These are phyloP conservation scores for Seriola rivoliana DNA, from an alignment of 2,113 vertebrate genomes.

Conservation along the genomic window DNA sequence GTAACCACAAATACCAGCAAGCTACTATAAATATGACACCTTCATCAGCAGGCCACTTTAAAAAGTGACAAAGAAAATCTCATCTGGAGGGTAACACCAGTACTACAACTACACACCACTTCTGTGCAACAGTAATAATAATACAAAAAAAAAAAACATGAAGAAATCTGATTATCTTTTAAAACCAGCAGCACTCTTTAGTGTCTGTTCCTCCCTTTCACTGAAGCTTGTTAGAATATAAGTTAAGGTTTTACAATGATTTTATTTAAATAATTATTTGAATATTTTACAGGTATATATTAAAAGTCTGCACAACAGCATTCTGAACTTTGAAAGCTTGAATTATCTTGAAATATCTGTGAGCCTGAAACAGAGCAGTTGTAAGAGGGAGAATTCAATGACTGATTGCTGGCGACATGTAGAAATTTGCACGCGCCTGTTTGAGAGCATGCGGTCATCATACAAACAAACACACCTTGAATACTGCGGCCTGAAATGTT, in stretches of 20 bases:
- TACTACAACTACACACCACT: slow-evolving; percentile 70
- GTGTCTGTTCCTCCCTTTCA: slow-evolving; percentile 50
- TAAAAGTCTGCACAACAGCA: slow-evolving; percentile 66
- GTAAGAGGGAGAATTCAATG: slow-evolving; percentile 38
- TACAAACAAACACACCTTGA: slow-evolving; percentile 30
- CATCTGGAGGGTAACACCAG: slow-evolving; percentile 51
- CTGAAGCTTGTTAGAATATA: slow-evolving; percentile 62
- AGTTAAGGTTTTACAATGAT: slow-evolving; percentile 60
- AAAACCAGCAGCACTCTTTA: slow-evolving; percentile 69
- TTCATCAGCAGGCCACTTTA: slow-evolving; percentile 47
- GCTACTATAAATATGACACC: slow-evolving; percentile 59
- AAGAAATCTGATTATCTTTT: slow-evolving; percentile 71
- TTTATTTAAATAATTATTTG: slow-evolving; percentile 67
- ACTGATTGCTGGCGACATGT: slow-evolving; percentile 19
- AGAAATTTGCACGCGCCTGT: slow-evolving; percentile 34
- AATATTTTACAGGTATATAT: slow-evolving; percentile 72
- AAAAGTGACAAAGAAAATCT: slow-evolving; percentile 56
- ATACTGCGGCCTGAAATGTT: slow-evolving; percentile 13
- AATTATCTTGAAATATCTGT: slow-evolving; percentile 27
- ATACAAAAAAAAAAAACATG: slow-evolving; percentile 37
- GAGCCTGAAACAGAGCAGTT: slow-evolving; percentile 9
- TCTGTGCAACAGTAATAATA: slow-evolving; percentile 63
- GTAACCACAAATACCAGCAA: slow-evolving; percentile 51
- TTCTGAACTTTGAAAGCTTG: slow-evolving; percentile 52
- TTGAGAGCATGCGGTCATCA: slow-evolving; percentile 17